Base-by-base conservation (phyloP, 30 jellyfish, hydroid and myxozoan species). In the Chironex yamaguchii region DNA sequence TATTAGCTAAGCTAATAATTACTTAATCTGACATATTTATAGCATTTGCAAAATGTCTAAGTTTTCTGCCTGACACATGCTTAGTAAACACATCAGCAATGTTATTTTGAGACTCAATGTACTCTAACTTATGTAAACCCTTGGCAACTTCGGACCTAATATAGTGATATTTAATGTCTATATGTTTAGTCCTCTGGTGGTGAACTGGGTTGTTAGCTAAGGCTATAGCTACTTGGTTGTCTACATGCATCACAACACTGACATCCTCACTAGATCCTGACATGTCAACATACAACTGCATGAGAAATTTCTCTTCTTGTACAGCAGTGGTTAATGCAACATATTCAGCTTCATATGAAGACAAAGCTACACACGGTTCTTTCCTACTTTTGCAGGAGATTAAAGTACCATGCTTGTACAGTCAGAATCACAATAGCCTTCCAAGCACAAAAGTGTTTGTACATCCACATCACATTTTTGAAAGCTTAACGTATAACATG, bases 11-110 rank as follows among this genome's bases (percentile, higher is more conserved):
- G n/a, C n/a, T n/a, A n/a, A n/a, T n/a, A n/a, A n/a, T n/a, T n/a
- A n/a, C n/a, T n/a, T n/a, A n/a, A n/a, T n/a, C n/a, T n/a, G n/a
- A n/a, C n/a, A n/a, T n/a, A n/a, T n/a, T n/a, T n/a, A n/a, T n/a
- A n/a, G n/a, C n/a, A n/a, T n/a, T n/a, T n/a, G n/a, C n/a, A 54
- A 54, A 54, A 6, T 54, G 21, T 31, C 25, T 54, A 28, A 54
- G 23, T 54, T 54, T 3, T n/a, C 21, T 54, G 25, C 71, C 71
- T 3, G 71, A 28, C 21, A 20, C 25, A 30, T 30, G 94, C 69
- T 87, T 87, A 21, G 94, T 87, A 25, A 87, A 54, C 14, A 87
- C 51, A 71, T 76, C 94, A 34, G 94, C 94, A 3, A 85, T 65
- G 63, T 70, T 67, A 42, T 71, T 22, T 29, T 52, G 62, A 9